These are phyloP conservation scores for Embiotoca jacksoni DNA, from an alignment of 2,113 vertebrate species.

Conservation along the genomic window DNA sequence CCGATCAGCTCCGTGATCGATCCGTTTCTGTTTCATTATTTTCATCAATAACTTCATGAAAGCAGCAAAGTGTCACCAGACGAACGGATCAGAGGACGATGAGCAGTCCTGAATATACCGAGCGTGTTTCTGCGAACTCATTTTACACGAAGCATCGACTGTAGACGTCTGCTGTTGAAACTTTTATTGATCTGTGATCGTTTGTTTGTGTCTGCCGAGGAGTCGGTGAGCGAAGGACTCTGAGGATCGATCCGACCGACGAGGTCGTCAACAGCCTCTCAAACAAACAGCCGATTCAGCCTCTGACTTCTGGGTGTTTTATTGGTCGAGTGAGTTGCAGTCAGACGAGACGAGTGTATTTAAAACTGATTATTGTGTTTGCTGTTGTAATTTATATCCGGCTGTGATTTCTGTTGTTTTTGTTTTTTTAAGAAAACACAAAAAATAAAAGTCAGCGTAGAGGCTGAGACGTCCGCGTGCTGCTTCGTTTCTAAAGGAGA, in stretches of 20 bases:
- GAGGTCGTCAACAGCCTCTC: too few species aligned
- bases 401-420: slow-evolving; percentile 79
- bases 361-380: slow-evolving; percentile 79
- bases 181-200: not conserved
- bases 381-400: slow-evolving; percentile 85
- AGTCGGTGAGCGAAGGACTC: not conserved
- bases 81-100: too few species aligned
- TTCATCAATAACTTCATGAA: too few species aligned
- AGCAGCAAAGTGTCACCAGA: too few species aligned
- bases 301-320: slow-evolving; percentile 14
- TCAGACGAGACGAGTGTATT: slow-evolving; percentile 66
- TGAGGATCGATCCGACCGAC: too few species aligned
- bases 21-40: too few species aligned
- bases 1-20: too few species aligned
- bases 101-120: too few species aligned
- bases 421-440: slow-evolving; percentile 71
- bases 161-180: not conserved
- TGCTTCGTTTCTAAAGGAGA: too few species aligned
- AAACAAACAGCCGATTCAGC: too few species aligned
- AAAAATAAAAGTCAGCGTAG: slow-evolving; percentile 55
- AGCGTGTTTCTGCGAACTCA: too few species aligned
- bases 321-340: slow-evolving; percentile 24
- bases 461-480: not conserved
- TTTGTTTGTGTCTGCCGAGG: not conserved
- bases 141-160: too few species aligned